phyloP scores from a whole-genome alignment of 2,888 invertebrate species.

The Serrognathus titanus region DNA sequence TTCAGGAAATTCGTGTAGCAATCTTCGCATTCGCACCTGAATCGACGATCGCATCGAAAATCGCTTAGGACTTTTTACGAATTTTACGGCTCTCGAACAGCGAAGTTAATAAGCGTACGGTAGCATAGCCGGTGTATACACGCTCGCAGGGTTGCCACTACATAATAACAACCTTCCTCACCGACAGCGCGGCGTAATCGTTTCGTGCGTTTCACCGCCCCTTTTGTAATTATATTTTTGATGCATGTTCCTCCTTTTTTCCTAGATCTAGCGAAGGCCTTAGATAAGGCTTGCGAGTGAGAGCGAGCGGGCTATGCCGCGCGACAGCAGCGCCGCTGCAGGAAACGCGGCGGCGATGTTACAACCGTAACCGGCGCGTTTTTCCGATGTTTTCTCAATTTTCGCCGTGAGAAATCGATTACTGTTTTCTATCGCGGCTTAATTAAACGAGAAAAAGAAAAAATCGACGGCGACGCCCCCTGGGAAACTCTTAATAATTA shows the following conservation, averaged over 20 bases:
- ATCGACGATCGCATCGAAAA: no score
- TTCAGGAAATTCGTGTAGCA: no score
- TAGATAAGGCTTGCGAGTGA: not conserved
- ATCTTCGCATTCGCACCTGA: no score
- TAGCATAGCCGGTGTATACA: slow-evolving; percentile 35
- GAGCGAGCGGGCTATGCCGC: not conserved
- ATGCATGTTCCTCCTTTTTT: slow-evolving; percentile 31
- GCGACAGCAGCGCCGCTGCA: not conserved
- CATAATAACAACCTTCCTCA: slow-evolving; percentile 46
- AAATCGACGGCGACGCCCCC: no score
- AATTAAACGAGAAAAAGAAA: no score
- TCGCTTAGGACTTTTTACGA: no score
- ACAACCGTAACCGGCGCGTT: not conserved
- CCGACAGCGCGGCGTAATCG: slow-evolving; percentile 43
- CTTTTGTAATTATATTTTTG: slow-evolving; percentile 50
- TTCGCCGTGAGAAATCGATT: no score
- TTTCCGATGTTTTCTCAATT: no score
- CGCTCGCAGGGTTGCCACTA: slow-evolving; percentile 47
- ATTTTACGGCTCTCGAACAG: not conserved
- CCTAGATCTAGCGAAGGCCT: not conserved
- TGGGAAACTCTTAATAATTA: no score
- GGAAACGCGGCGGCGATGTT: not conserved
- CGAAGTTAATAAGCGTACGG: slow-evolving; percentile 22
- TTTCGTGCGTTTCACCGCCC: slow-evolving; percentile 47
- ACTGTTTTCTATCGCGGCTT: no score